A percentile compares a stretch with the other conserved stretches of the same genome.
These are phyloP conservation scores for Eupithecia tripunctaria DNA, from an alignment of 2,888 invertebrate genomes.

Conservation along the genomic window DNA sequence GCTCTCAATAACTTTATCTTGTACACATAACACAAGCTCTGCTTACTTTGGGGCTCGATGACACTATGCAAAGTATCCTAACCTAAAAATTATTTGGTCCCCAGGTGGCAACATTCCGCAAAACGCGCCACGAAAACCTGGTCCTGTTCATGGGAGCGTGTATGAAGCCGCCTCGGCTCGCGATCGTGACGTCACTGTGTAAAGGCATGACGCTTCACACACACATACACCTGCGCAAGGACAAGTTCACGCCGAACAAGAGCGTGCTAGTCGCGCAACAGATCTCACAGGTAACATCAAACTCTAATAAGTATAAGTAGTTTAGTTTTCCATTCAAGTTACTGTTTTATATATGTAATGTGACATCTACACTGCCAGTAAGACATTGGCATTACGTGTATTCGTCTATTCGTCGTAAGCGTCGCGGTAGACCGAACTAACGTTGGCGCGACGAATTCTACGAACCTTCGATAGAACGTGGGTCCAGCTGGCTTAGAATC, in stretches of 20 bases:
- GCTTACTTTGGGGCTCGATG: background rate
- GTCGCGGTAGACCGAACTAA: too few relatives aligned
- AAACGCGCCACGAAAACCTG: constrained; percentile 99
- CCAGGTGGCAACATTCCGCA: constrained; percentile 96
- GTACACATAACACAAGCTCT: too few relatives aligned
- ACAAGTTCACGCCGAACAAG: constrained; percentile 97
- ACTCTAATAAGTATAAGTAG: too few relatives aligned
- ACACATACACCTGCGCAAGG: constrained; percentile 95
- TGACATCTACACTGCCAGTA: too few relatives aligned
- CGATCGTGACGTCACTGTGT: constrained; percentile 98
- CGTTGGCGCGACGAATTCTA: too few relatives aligned
- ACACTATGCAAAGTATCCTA: background rate
- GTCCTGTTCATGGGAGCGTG: constrained; percentile 99
- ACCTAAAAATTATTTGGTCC: constrained; percentile 14
- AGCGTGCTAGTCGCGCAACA: constrained; percentile 97
- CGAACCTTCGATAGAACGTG: too few relatives aligned
- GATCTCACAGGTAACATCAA: constrained; percentile 91
- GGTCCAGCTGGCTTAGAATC: too few relatives aligned
- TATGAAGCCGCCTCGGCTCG: constrained; percentile 98
- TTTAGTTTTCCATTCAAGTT: too few relatives aligned
- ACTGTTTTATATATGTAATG: too few relatives aligned
- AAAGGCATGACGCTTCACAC: constrained; percentile 97
- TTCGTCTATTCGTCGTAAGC: too few relatives aligned
- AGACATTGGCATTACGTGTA: too few relatives aligned
- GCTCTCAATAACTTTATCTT: too few relatives aligned